phyloP scores from a whole-genome alignment of 2,888 invertebrate genomes.

The Mythimna loreyi region DNA sequence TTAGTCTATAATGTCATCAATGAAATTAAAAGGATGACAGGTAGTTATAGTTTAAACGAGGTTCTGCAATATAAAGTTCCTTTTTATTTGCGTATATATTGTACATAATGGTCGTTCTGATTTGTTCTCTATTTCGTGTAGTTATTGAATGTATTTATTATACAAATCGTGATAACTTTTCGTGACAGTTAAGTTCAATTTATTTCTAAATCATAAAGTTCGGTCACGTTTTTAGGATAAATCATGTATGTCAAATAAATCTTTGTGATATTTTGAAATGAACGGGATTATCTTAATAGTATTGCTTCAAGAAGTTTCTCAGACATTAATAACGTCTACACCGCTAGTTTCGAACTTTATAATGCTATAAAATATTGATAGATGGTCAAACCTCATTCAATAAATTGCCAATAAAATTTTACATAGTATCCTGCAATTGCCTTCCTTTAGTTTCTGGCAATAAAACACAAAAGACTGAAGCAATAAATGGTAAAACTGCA shows the following conservation, averaged over 20 bases:
- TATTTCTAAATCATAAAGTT: slow-evolving; percentile 44
- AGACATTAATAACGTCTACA: slow-evolving; percentile 15
- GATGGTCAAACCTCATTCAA: neutral
- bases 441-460: slow-evolving; percentile 78
- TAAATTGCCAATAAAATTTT: neutral
- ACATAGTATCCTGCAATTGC: slow-evolving; percentile 68
- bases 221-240: slow-evolving; percentile 49
- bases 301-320: slow-evolving; percentile 22
- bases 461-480: slow-evolving; percentile 66
- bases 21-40: neutral
- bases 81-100: neutral
- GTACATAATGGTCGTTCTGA: slow-evolving; percentile 11
- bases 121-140: neutral
- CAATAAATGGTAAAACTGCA: slow-evolving; percentile 69
- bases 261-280: slow-evolving; percentile 43
- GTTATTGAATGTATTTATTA: slow-evolving; percentile 45
- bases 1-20: neutral
- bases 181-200: slow-evolving; percentile 37
- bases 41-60: neutral
- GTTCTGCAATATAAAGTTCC: neutral
- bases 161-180: slow-evolving; percentile 47
- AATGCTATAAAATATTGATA: slow-evolving; percentile 10
- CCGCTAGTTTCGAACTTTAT: slow-evolving; percentile 1
- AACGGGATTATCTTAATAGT: slow-evolving; percentile 19
- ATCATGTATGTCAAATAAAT: slow-evolving; percentile 48